Conservation (phyloP, 2,888 invertebrate genomes). For the Torymus aiolomorphi region DNA sequence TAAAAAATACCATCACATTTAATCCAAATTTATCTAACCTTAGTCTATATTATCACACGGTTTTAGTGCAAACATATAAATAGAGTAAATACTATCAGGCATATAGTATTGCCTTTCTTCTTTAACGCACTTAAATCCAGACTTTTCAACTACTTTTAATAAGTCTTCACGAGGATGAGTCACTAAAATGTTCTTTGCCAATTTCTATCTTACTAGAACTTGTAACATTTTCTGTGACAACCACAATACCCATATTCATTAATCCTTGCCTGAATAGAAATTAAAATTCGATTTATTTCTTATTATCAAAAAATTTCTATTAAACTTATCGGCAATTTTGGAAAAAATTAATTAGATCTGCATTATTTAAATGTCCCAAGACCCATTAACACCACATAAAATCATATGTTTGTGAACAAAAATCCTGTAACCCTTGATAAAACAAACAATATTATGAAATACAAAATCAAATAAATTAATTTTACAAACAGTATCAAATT, state of each 20-base stretch:
- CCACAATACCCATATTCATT: constrained; percentile 86
- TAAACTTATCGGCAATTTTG: constrained; percentile 78
- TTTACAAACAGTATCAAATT: constrained; percentile 81
- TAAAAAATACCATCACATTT: neutral
- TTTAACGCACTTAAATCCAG: constrained; percentile 85
- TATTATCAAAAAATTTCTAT: constrained; percentile 4
- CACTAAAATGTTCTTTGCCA: constrained; percentile 89
- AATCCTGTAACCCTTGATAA: constrained; percentile 85
- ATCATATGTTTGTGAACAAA: constrained; percentile 90
- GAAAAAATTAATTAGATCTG: constrained; percentile 87
- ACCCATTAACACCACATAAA: constrained; percentile 99
- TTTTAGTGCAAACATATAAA: constrained; percentile 92
- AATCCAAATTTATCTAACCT: neutral
- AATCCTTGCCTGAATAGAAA: constrained; percentile 78
- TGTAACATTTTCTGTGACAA: constrained; percentile 96
- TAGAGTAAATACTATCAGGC: constrained; percentile 92
- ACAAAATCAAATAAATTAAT: constrained; percentile 4
- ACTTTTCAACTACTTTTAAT: constrained; percentile 82
- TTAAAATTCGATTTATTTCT: neutral
- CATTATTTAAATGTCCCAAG: constrained; percentile 89
- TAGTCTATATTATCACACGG: constrained; percentile 69
- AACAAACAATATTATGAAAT: neutral
- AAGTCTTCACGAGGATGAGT: constrained; percentile 86
- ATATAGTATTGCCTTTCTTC: constrained; percentile 90
- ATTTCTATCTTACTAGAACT: constrained; percentile 81